A percentile compares a stretch with the other conserved stretches of the same genome.
These are phyloP conservation scores for Odontophorus gujanensis DNA, from an alignment of 2,113 vertebrate genomes.

Conservation along the genomic window DNA sequence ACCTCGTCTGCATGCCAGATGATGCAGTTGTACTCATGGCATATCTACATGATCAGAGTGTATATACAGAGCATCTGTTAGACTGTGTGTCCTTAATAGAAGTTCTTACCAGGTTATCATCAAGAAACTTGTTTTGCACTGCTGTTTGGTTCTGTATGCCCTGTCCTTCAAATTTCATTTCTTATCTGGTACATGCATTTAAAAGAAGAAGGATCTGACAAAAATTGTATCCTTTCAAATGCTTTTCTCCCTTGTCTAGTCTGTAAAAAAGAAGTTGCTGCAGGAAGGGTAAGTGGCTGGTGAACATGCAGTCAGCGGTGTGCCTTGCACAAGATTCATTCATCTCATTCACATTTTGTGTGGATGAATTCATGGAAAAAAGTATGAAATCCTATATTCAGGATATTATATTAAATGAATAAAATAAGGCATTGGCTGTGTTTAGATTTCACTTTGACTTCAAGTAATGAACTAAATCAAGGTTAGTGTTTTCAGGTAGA, in stretches of 20 bases:
- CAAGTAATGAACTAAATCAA: background rate
- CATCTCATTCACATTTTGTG: accelerated
- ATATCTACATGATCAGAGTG: background rate
- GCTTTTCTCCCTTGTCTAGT: background rate
- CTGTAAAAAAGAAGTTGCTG: background rate
- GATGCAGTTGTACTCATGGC: background rate
- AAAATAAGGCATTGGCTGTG: background rate
- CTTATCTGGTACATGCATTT: background rate
- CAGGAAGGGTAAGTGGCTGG: background rate
- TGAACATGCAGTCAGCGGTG: background rate
- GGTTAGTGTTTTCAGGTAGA: background rate
- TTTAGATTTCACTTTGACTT: background rate
- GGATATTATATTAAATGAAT: background rate
- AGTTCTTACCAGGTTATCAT: background rate
- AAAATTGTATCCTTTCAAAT: background rate
- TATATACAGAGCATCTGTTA: background rate
- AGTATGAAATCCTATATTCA: background rate
- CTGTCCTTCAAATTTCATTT: background rate
- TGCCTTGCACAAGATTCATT: accelerated
- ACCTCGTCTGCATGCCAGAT: no score
- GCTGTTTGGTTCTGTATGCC: background rate
- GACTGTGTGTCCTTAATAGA: background rate
- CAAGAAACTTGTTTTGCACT: background rate
- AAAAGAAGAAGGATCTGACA: background rate
- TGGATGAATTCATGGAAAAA: background rate